Base-by-base conservation (phyloP, 2,113 vertebrate species). In the Chrysochloris asiatica region DNA sequence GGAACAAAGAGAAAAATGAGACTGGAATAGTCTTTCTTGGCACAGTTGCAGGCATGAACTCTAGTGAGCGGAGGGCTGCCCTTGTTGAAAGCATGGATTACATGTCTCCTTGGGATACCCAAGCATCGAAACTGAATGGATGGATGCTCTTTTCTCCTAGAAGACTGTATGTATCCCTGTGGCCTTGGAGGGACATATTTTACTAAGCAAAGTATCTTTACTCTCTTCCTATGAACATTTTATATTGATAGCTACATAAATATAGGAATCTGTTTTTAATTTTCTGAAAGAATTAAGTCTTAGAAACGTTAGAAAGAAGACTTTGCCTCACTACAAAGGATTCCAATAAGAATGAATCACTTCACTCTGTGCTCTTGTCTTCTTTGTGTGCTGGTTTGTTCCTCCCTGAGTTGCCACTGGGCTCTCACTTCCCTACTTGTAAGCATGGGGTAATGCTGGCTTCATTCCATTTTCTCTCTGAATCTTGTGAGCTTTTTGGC, bases 291-390 rank as follows among this genome's bases (percentile, higher is more conserved):
- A 83, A 77, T 90, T 94, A 90, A 93, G 89, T 88, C 86, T 85
- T 92, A 88, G 95, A 94, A 96, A 95, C 6, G 22, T 28, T 89
- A 84, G 75, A 91, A 61, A 90, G 14, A 75, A 92, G 90, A 90
- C 87, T 83, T 89, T 87, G 86, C 88, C 85, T 95, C 95, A 87
- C 85, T 3, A 0, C 73, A 81, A 88, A 94, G 83, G 86, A 93
- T 84, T 92, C 93, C 95, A 92, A 86, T 91, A 96, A 95, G 93
- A 96, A 86, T 91, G 95, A 96, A 86, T 90, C 94, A 95, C 95
- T 97, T 96, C 78, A 83, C 94, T 95, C 71, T 80, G 86, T 95
- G 95, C 95, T 90, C 10, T 48, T 96, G 88, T 86, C 94, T 95
- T 95, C 95, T 93, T 91, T 61, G 54, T 16, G 2, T 2, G 52